Evolutionary conservation across 1,140 invertebrate genomes (phyloP).

Genomic region (Ostrea edulis): DNA sequence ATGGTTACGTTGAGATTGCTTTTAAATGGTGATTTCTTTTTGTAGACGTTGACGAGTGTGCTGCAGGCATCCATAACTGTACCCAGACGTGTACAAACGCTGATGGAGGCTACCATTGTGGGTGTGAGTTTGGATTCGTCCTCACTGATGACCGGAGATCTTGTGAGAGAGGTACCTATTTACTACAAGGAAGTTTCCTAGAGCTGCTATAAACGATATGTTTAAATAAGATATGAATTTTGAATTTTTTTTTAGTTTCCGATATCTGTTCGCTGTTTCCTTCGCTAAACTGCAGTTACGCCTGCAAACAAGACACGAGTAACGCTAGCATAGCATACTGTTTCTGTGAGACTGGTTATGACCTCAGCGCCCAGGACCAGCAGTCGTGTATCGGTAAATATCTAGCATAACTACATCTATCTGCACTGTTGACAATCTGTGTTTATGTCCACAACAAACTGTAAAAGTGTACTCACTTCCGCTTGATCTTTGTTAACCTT

Average conservation of each 20-base stretch:
- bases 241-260: neutral
- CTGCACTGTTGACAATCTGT: no score
- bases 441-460: no score
- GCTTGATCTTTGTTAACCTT: no score
- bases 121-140: constrained; percentile 49
- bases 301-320: constrained; percentile 10
- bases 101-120: constrained; percentile 50
- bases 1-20: no score
- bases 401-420: neutral
- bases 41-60: constrained; percentile 57
- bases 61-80: constrained; percentile 33
- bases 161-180: constrained; percentile 29
- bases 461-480: no score
- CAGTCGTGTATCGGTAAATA: neutral
- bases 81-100: constrained; percentile 49
- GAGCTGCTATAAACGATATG: no score
- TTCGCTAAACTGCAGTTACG: constrained; percentile 49
- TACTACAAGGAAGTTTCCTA: neutral
- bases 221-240: neutral
- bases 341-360: constrained; percentile 42
- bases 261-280: constrained; percentile 13
- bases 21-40: no score
- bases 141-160: constrained; percentile 53
- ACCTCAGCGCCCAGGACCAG: neutral
- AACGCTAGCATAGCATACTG: constrained; percentile 22